Evolutionary conservation across 2,797 vertebrate genomes (phyloP).

Genomic region (Enteromius anoplus): DNA sequence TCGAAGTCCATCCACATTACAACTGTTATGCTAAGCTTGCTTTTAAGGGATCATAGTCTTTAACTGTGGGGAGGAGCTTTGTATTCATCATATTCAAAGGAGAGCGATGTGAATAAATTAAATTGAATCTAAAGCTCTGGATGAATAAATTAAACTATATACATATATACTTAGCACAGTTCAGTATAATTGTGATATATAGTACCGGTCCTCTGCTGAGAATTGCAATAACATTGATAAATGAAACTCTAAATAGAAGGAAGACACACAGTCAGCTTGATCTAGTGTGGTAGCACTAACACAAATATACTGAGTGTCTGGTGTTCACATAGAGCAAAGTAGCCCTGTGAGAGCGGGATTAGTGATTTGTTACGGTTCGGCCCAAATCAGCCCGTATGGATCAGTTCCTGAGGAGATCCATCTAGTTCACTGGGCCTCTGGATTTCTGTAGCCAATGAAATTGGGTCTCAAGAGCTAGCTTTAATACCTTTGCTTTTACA

Average conservation of each 20-base stretch:
- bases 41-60: constrained; percentile 46
- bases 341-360: constrained; percentile 8
- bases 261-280: constrained; percentile 6
- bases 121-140: constrained; percentile 14
- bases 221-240: constrained; percentile 21
- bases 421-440: neutral
- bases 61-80: constrained; percentile 25
- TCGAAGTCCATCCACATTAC: constrained; percentile 8
- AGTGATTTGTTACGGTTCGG: constrained; percentile 32
- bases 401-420: neutral
- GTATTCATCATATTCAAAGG: constrained; percentile 36
- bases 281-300: neutral
- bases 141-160: neutral
- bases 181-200: neutral
- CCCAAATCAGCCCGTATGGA: neutral
- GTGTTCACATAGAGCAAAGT: neutral
- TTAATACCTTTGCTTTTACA: neutral
- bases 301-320: constrained; percentile 5
- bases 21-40: constrained; percentile 41
- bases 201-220: neutral
- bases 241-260: neutral
- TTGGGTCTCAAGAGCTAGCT: neutral
- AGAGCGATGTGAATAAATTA: constrained; percentile 17
- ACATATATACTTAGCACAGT: neutral
- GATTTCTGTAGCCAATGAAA: neutral